A percentile compares a stretch with the other conserved stretches of the same genome.
These are phyloP conservation scores for Campoplex capitator DNA, from an alignment of 2,888 invertebrate species.

Conservation along the genomic window DNA sequence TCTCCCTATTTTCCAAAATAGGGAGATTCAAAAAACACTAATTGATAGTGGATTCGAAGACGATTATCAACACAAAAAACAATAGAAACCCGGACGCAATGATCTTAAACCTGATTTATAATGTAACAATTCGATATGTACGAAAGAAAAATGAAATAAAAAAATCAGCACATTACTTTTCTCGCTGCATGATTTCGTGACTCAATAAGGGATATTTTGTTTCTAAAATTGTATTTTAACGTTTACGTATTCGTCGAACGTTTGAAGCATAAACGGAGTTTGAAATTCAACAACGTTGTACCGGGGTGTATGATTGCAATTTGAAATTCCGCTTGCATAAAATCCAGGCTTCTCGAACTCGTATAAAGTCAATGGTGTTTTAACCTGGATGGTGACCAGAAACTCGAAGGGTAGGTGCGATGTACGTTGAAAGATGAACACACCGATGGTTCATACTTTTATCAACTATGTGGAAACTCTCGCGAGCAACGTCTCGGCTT, in stretches of 20 bases:
- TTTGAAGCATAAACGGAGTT: conserved; percentile 36
- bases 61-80: neutral
- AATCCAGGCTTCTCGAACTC: conserved; percentile 60
- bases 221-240: conserved; percentile 12
- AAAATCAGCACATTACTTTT: neutral
- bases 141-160: neutral
- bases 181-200: too few species aligned
- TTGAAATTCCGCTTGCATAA: conserved; percentile 74
- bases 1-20: too few species aligned
- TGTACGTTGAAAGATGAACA: conserved; percentile 64
- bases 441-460: conserved; percentile 47
- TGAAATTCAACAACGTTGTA: conserved; percentile 67
- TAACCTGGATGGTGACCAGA: conserved; percentile 42
- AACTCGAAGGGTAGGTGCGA: conserved; percentile 41
- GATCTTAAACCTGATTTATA: neutral
- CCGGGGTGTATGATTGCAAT: conserved; percentile 70
- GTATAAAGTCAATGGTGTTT: neutral
- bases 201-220: conserved; percentile 25
- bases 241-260: neutral
- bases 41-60: neutral
- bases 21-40: neutral
- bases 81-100: neutral
- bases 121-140: neutral
- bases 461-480: conserved; percentile 31
- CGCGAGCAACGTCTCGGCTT: neutral